These are phyloP conservation scores for Nothoprocta pentlandii DNA, from an alignment of 2,113 vertebrate species.

Conservation along the genomic window DNA sequence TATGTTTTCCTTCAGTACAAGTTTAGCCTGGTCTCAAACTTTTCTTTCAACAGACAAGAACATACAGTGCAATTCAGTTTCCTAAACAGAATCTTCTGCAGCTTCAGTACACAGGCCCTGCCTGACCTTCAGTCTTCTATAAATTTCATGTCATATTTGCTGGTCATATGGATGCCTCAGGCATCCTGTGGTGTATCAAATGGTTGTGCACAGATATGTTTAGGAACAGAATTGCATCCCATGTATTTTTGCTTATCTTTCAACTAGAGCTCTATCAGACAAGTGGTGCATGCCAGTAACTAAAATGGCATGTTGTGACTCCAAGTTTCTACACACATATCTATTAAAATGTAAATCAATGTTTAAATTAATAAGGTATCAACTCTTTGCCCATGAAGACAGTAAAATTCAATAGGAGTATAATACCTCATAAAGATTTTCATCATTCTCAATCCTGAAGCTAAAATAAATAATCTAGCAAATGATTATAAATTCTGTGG, in stretches of 20 bases:
- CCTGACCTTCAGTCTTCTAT: background rate
- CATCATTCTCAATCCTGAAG: background rate
- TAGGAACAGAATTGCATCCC: background rate
- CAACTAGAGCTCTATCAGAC: background rate
- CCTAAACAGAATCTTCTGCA: background rate
- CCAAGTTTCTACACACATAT: background rate
- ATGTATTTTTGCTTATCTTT: background rate
- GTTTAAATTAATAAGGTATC: background rate
- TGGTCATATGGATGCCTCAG: background rate
- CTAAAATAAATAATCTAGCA: background rate
- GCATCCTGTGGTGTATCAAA: background rate
- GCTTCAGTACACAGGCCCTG: background rate
- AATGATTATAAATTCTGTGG: background rate
- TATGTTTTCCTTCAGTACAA: background rate
- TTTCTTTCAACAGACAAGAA: background rate
- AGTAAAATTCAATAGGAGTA: background rate
- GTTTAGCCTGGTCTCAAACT: background rate
- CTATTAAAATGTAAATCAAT: background rate
- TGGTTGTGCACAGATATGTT: background rate
- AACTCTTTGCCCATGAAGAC: background rate
- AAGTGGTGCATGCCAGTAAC: background rate
- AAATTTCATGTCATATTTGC: background rate
- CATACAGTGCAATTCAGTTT: background rate
- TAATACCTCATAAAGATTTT: background rate
- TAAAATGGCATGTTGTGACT: background rate